phyloP scores from a whole-genome alignment of 2,888 invertebrate species.

The Blera fallax region DNA sequence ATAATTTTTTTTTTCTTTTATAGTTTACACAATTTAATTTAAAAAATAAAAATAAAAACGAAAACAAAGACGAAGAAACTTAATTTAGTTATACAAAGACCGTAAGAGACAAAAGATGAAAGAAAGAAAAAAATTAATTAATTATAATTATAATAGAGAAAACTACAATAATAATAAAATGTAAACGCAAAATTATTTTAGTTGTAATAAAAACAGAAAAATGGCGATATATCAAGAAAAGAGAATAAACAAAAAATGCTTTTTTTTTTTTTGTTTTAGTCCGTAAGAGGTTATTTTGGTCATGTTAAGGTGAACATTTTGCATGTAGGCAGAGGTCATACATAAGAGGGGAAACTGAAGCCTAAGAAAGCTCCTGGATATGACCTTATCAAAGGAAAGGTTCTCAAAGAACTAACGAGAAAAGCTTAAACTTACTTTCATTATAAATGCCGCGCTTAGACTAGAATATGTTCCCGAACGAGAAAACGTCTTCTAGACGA shows the following conservation, averaged over 20 bases:
- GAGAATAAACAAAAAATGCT: background rate
- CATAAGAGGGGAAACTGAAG: no score
- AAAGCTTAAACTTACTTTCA: no score
- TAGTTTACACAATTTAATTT: slow-evolving; percentile 32
- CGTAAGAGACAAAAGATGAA: slow-evolving; percentile 2
- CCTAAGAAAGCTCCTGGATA: no score
- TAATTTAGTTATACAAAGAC: slow-evolving; percentile 40
- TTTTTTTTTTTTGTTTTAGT: no score
- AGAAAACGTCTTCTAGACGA: no score
- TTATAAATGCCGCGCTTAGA: no score
- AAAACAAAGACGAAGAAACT: slow-evolving; percentile 25
- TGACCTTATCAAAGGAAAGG: no score
- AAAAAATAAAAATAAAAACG: slow-evolving; percentile 7
- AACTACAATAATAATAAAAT: background rate
- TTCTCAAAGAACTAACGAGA: no score
- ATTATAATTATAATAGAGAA: slow-evolving; percentile 3
- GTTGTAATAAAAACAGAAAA: slow-evolving; percentile 34
- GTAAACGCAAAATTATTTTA: slow-evolving; percentile 56
- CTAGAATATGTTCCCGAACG: no score
- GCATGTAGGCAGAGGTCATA: no score
- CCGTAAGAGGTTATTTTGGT: no score
- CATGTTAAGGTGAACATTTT: no score
- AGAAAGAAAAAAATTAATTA: background rate
- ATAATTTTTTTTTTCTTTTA: slow-evolving; percentile 4
- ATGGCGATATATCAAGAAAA: slow-evolving; percentile 53